phyloP scores from a whole-genome alignment of 1,140 invertebrate species.

The Phenacoccus solenopsis region DNA sequence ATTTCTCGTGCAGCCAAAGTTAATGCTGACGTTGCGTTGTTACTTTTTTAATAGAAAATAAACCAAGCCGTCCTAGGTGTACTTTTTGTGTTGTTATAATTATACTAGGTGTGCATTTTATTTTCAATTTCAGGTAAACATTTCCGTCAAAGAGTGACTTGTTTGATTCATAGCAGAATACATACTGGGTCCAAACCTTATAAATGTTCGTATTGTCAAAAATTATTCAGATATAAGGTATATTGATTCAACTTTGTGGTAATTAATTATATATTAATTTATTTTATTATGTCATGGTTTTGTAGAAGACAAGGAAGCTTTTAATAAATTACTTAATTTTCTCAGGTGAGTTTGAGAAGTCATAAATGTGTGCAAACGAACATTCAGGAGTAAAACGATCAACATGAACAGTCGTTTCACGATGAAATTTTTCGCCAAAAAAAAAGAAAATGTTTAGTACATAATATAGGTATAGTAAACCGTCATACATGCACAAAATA shows the following conservation, averaged over 20 bases:
- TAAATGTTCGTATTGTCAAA: slow-evolving; percentile 64
- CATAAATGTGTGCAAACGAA: slow-evolving; percentile 4
- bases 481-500: too few species aligned
- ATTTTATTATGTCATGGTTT: slow-evolving; percentile 11
- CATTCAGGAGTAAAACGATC: too few species aligned
- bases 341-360: slow-evolving; percentile 5
- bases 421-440: too few species aligned
- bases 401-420: too few species aligned
- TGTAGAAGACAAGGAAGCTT: too few species aligned
- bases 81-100: neutral
- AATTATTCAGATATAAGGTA: slow-evolving; percentile 73
- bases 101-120: neutral
- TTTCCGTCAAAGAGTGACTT: slow-evolving; percentile 72
- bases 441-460: too few species aligned
- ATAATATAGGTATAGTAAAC: too few species aligned
- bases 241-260: slow-evolving; percentile 19
- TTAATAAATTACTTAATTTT: too few species aligned
- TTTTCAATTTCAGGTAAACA: slow-evolving; percentile 54
- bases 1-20: neutral
- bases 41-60: neutral
- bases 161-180: slow-evolving; percentile 68
- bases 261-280: slow-evolving; percentile 5
- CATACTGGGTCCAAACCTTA: slow-evolving; percentile 74
- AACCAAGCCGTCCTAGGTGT: neutral
- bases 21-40: too few species aligned